These are phyloP conservation scores for Poeciliopsis turneri DNA, from an alignment of 2,797 vertebrate species.

Conservation along the genomic window DNA sequence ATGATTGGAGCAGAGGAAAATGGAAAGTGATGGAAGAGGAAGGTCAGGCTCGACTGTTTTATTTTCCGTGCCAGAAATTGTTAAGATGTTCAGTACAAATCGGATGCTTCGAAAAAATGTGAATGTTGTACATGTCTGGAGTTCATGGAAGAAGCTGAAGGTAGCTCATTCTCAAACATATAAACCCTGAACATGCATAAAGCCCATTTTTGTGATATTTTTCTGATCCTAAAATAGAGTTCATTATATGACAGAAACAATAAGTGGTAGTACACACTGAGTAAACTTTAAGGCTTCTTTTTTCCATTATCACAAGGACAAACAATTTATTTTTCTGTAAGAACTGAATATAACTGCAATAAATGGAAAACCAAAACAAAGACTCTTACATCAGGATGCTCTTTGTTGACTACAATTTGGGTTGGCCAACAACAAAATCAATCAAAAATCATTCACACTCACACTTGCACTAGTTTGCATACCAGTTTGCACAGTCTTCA, in stretches of 20 bases:
- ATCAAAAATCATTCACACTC: neutral
- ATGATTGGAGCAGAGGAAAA: conserved; percentile 79
- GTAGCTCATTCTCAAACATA: neutral
- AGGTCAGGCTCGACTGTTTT: conserved; percentile 74
- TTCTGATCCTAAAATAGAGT: conserved; percentile 6
- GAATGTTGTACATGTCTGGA: conserved; percentile 25
- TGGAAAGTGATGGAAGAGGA: conserved; percentile 75
- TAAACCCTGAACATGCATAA: neutral
- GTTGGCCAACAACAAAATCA: neutral
- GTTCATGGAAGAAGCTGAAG: conserved; percentile 25
- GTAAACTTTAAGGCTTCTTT: neutral
- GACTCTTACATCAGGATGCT: neutral
- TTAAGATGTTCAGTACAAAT: conserved; percentile 57
- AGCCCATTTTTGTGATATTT: neutral
- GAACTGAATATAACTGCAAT: neutral
- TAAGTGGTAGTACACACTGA: neutral
- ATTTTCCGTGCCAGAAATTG: conserved; percentile 68
- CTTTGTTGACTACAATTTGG: neutral
- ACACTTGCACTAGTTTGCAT: neutral
- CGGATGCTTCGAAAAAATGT: conserved; percentile 36
- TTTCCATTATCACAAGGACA: neutral
- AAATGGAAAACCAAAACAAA: neutral
- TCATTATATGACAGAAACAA: neutral
- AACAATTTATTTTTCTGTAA: neutral
- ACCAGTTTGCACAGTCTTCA: neutral